Conservation (phyloP, 1,140 invertebrate species). For the Drosophila bipectinata region DNA sequence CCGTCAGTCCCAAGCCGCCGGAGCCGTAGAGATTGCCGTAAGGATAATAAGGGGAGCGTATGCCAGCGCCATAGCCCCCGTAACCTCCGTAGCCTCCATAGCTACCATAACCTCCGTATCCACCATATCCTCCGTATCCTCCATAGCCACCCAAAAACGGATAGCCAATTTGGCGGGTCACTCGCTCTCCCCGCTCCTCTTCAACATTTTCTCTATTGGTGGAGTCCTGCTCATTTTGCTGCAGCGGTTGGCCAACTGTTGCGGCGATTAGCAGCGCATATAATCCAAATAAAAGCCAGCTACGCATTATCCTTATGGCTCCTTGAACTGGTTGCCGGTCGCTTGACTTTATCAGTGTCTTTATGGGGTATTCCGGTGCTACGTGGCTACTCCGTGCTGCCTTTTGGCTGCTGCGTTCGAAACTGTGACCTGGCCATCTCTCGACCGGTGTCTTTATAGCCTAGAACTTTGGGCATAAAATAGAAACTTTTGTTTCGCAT, state of each 20-base stretch:
- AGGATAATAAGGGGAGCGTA: constrained; percentile 44
- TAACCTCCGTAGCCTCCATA: constrained; percentile 37
- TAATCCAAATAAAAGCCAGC: constrained; percentile 70
- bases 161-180: constrained; percentile 52
- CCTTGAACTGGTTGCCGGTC: constrained; percentile 53
- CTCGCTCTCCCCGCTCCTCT: constrained; percentile 28
- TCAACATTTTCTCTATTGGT: neutral
- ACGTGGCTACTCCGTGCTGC: constrained; percentile 1
- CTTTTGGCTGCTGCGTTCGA: constrained; percentile 9
- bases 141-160: constrained; percentile 31
- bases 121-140: constrained; percentile 32
- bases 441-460: constrained; percentile 71
- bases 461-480: constrained; percentile 76
- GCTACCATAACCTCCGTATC: constrained; percentile 28
- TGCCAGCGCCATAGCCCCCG: constrained; percentile 35
- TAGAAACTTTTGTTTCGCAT: constrained; percentile 74
- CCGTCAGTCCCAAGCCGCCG: constrained; percentile 35
- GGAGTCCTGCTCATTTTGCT: constrained; percentile 33
- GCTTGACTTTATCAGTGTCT: constrained; percentile 45
- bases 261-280: constrained; percentile 75
- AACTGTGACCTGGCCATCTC: constrained; percentile 67
- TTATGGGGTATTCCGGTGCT: constrained; percentile 29
- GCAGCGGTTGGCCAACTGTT: constrained; percentile 68
- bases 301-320: constrained; percentile 60
- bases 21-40: constrained; percentile 43